Evolutionary conservation across 2,113 vertebrate species (phyloP).

Genomic region (Macrotis lagotis): DNA sequence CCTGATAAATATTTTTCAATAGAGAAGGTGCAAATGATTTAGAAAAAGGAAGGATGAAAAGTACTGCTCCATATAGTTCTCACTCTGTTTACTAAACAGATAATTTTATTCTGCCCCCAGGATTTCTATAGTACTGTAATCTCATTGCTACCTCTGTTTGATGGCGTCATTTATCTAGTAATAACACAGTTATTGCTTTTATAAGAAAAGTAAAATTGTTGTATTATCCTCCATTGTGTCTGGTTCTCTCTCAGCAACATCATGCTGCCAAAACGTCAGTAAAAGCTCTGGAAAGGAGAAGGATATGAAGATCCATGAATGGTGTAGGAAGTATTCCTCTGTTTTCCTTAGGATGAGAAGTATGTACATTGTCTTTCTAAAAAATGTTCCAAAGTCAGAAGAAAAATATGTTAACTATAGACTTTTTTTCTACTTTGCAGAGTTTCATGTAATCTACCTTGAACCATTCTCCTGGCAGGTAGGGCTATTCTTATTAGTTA

Average conservation of each 20-base stretch:
- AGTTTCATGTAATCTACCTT: not conserved
- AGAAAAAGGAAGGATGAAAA: conserved; percentile 34
- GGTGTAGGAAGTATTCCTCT: not conserved
- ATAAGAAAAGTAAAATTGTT: conserved; percentile 55
- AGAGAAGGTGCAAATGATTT: conserved; percentile 48
- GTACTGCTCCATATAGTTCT: not conserved
- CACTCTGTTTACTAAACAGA: conserved; percentile 53
- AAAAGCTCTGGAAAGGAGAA: not conserved
- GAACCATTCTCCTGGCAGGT: not conserved
- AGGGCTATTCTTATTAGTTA: not conserved
- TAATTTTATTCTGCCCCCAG: conserved; percentile 67
- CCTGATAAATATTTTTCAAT: not conserved
- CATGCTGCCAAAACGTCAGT: conserved; percentile 3
- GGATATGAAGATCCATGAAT: not conserved
- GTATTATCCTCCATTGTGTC: conserved; percentile 4
- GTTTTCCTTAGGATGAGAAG: not conserved
- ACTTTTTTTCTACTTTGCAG: not conserved
- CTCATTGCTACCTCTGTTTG: conserved; percentile 63
- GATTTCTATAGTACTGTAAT: conserved; percentile 53
- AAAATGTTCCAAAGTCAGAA: not conserved
- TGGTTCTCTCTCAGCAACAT: conserved; percentile 1
- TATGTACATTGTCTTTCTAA: not conserved
- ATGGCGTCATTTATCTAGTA: conserved; percentile 71
- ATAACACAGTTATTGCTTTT: conserved; percentile 56
- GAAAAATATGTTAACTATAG: not conserved